Evolutionary conservation across 2,797 vertebrate genomes (phyloP), one percentile per base, ranked within the genome.

Genomic region (Anolis apletophallus): DNA sequence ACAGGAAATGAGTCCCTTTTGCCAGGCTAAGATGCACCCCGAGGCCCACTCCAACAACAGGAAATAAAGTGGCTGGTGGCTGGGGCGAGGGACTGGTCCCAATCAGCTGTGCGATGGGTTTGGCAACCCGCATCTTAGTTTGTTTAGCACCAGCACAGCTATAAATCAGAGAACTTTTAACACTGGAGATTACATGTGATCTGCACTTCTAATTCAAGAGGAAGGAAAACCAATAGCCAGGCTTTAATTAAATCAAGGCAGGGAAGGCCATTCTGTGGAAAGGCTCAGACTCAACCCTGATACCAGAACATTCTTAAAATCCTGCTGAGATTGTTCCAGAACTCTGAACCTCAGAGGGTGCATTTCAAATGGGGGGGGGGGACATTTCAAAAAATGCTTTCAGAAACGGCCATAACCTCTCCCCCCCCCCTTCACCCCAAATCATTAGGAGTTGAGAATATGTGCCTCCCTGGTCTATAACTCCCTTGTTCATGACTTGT

Each of bases 81-180:
- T 29, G 7, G 13, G 0, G 67, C 3, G 72, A 14, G 23, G n/a
- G 52, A 72, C 13, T 52, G 67, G 46, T 16, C 57, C 32, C 32
- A 64, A 73, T 36, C 86, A 40, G 5, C 29, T 64, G 81, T 5
- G 46, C 32, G 64, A 6, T 26, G 34, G 55, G 50, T 80, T 57
- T 73, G 69, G 40, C 46, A 73, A 32, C 21, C n/a, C 69, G 19
- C 11, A 64, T 34, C 57, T 46, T 19, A 32, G 34, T n/a, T 64
- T 61, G 54, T 50, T 79, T 74, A 80, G 69, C 81, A 83, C 76
- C 81, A 84, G 40, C n/a, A 55, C 32, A 80, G 52, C 34, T 52
- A 64, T 71, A 59, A 59, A 57, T 3, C 3, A 78, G 64, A 76
- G 67, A 17, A 76, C 55, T 77, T 69, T 54, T 40, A 69, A 61